Base-by-base conservation (phyloP, 2,888 invertebrate species). In the Theodoxus fluviatilis region DNA sequence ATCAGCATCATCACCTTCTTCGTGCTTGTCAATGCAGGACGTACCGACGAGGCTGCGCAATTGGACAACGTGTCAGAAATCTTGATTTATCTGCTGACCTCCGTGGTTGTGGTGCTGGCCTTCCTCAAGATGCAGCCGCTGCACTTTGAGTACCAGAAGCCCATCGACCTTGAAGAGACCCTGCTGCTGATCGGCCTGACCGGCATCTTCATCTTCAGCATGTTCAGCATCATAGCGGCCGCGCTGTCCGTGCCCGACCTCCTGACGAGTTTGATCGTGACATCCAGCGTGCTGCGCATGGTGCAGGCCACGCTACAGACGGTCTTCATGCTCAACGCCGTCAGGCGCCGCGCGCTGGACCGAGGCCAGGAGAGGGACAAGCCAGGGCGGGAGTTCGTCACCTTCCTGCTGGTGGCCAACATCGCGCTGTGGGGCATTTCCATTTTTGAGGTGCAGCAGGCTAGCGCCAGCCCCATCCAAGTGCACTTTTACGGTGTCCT, bases 341-440 rank as follows among this genome's bases (percentile, higher is more conserved):
- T 95, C 25, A 92, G 96, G 57, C 92, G 96, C 66, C 92, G 93
- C 40, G 95, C 96, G 28, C 94, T n/a, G n/a, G n/a, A n/a, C n/a
- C n/a, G n/a, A n/a, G n/a, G 94, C 85, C 96, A 96, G 86, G 95
- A 95, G 85, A 92, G 94, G 80, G 94, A 94, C 87, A 96, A 97
- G 89, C 96, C 96, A 0, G 97, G 96, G 0, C 92, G 96, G 73
- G 96, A 97, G 87, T 93, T 96, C 71, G 95, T 98, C 76, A 96
- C 96, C 74, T 96, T 97, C 90, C 90, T 97, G 75, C 91, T 97
- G 74, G 95, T 97, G 85, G 94, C 94, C 89, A 97, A 97, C 88
- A 93, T 97, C 80, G 95, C 96, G 80, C 94, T 97, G 94, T 97
- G 96, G 93, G 92, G 95, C 78, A 94, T 96, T 83, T 95, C 95